Evolutionary conservation across 2,888 invertebrate species (phyloP).

Genomic region (Platerodrilus igneus): DNA sequence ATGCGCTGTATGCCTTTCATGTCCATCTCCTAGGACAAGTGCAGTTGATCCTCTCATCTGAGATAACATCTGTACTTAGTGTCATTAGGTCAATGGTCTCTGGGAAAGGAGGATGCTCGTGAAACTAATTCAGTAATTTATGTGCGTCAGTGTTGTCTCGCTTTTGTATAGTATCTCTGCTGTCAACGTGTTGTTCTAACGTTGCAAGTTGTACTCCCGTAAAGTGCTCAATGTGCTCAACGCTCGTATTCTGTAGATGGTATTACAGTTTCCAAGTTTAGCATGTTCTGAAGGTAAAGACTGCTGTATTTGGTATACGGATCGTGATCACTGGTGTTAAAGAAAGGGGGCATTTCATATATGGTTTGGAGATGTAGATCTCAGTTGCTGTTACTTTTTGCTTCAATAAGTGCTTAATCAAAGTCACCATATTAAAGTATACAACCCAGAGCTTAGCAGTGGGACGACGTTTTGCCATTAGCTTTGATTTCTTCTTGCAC

Average conservation of each 20-base stretch:
- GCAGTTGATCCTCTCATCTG: too few relatives aligned
- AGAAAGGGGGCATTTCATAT: conserved; percentile 8
- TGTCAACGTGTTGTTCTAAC: conserved; percentile 11
- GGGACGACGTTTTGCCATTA: conserved; percentile 11
- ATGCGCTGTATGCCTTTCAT: too few relatives aligned
- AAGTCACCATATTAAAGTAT: conserved; percentile 8
- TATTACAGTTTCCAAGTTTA: conserved; percentile 6
- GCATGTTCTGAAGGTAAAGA: conserved; percentile 11
- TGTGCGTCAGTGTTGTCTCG: conserved; percentile 6
- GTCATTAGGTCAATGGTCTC: not conserved
- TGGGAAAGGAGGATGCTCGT: conserved; percentile 11
- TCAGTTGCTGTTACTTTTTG: conserved; percentile 10
- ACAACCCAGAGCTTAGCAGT: conserved; percentile 7
- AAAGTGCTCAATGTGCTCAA: conserved; percentile 10
- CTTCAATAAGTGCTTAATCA: conserved; percentile 5
- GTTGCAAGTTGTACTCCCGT: conserved; percentile 8
- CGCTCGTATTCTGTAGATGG: conserved; percentile 5
- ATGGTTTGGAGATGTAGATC: conserved; percentile 12
- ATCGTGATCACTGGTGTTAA: conserved; percentile 9
- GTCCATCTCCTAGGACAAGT: too few relatives aligned
- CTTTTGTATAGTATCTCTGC: conserved; percentile 13
- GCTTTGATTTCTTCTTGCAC: conserved; percentile 8
- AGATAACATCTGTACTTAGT: too few relatives aligned
- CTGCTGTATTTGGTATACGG: conserved; percentile 8
- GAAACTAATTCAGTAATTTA: conserved; percentile 8